Conservation (phyloP, 2,113 vertebrate genomes). For the Edolisoma coerulescens region DNA sequence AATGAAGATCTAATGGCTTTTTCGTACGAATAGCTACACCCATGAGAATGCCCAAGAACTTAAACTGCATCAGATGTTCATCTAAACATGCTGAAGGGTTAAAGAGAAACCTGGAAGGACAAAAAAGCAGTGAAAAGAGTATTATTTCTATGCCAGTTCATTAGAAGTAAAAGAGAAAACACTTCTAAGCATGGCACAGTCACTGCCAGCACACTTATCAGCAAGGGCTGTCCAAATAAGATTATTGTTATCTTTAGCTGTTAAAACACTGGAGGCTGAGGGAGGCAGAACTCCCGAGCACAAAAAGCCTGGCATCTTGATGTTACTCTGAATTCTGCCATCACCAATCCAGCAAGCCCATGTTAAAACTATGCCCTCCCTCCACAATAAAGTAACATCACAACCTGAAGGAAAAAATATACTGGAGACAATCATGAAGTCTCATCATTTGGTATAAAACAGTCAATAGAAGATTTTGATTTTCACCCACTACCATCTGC, state of each 20-base stretch:
- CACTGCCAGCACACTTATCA: not conserved
- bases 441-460: not conserved
- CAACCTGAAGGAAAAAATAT: not conserved
- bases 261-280: not conserved
- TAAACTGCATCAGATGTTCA: conserved; percentile 85
- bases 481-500: not conserved
- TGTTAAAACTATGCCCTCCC: not conserved
- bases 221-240: not conserved
- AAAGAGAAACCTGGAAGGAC: conserved; percentile 78
- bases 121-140: not conserved
- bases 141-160: not conserved
- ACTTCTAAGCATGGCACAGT: not conserved
- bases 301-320: not conserved
- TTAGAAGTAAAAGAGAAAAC: not conserved
- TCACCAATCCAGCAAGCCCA: not conserved
- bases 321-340: not conserved
- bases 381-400: not conserved
- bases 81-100: conserved; percentile 83
- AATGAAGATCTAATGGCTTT: conserved; percentile 85
- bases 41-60: conserved; percentile 86
- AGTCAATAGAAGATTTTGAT: not conserved
- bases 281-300: not conserved
- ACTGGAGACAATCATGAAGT: not conserved
- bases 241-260: not conserved
- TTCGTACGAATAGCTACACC: conserved; percentile 88